Evolutionary conservation across 2,888 invertebrate genomes (phyloP), one percentile per base, ranked within the genome.

Genomic region (Cephalotes varians): DNA sequence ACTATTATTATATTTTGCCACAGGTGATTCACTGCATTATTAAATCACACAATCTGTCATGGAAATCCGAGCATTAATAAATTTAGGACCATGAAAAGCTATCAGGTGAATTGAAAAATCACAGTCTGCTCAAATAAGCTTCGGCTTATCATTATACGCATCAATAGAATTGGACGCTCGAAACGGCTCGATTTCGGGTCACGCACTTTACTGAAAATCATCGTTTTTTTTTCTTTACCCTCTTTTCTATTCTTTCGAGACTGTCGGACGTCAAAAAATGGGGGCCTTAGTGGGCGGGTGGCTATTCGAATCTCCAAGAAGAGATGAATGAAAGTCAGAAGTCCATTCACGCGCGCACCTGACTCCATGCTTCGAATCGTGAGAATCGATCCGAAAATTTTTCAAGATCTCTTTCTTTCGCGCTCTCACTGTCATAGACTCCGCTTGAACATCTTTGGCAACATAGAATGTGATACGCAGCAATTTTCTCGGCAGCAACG

Each of bases 281-380:
- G 88, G 91, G 90, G 87, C 90, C 65, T 84, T 87, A 87, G 92
- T 92, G 90, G 92, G 92, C 92, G 92, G 92, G 91, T 92, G 91
- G 83, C 90, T 90, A 85, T 85, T 77, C 73, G 67, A 62, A 67
- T 49, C 83, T 18, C 40, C 12, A 82, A 74, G 76, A 81, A 83
- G 84, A 86, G 83, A 89, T 91, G 91, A 91, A 92, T 91, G 90
- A 64, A 77, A 47, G n/a, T 12, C 21, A 79, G 67, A 60, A 82
- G 77, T 85, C 89, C 90, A 90, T 92, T 88, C 88, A 91, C 37
- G 67, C 47, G 58, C 81, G 86, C 92, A 92, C 92, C 92, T 92
- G 92, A 92, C 91, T 90, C 87, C 81, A 60, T 56, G 81, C 85
- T 60, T 73, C 74, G 83, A 86, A 79, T 89, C 92, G 92, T 92